Evolutionary conservation across 2,888 invertebrate genomes (phyloP).

Genomic region (Perizoma affinitatum): DNA sequence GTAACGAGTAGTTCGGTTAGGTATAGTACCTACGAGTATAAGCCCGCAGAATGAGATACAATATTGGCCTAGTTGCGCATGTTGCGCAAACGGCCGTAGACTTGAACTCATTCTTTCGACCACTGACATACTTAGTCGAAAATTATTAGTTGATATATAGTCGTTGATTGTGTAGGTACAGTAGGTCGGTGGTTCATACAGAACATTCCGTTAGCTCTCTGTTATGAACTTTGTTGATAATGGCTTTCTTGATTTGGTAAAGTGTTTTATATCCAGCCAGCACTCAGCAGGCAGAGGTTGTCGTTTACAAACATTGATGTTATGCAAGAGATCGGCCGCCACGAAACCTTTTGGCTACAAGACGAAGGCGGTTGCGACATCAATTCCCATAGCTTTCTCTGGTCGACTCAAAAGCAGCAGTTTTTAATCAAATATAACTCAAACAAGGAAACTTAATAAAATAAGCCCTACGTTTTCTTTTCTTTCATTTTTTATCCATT

Average conservation of each 20-base stretch:
- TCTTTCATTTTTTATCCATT: no score
- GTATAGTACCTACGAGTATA: conserved; percentile 3
- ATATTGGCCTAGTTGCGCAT: conserved; percentile 72
- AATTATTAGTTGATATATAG: conserved; percentile 18
- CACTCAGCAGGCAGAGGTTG: conserved; percentile 41
- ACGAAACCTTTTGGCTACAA: conserved; percentile 73
- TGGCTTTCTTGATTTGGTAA: conserved; percentile 11
- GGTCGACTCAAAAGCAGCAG: conserved; percentile 48
- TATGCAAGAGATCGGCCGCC: conserved; percentile 71
- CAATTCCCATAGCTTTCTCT: conserved; percentile 75
- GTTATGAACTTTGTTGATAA: conserved; percentile 2
- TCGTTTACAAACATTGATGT: conserved; percentile 53
- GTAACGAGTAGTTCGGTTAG: conserved; percentile 33
- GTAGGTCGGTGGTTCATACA: no score
- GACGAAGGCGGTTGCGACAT: conserved; percentile 64
- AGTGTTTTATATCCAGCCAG: conserved; percentile 25
- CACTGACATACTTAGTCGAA: conserved; percentile 54
- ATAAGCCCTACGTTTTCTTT: no score
- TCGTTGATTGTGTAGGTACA: background rate
- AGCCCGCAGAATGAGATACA: conserved; percentile 58
- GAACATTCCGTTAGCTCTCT: conserved; percentile 5
- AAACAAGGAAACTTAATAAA: conserved; percentile 2
- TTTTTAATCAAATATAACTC: conserved; percentile 36
- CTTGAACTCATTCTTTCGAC: conserved; percentile 73
- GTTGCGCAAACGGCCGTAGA: conserved; percentile 78